Conservation (phyloP, 2,113 vertebrate genomes). For the Cyanistes caeruleus region DNA sequence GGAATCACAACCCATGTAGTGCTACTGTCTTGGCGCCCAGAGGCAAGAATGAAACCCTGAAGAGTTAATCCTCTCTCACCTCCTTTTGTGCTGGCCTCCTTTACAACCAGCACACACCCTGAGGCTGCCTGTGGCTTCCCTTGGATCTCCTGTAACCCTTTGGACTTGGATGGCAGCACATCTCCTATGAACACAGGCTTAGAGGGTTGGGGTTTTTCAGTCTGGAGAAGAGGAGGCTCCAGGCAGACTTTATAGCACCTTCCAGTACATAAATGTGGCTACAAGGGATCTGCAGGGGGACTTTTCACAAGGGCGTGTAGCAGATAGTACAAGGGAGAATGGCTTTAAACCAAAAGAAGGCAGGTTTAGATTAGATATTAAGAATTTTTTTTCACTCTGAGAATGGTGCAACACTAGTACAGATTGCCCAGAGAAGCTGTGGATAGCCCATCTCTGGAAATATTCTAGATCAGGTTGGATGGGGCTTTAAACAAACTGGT, state of each 20-base stretch:
- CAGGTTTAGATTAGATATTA: background rate
- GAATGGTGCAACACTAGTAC: background rate
- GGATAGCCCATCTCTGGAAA: background rate
- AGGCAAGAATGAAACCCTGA: background rate
- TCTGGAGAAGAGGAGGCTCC: background rate
- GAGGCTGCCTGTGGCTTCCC: background rate
- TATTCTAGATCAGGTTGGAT: background rate
- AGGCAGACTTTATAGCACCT: background rate
- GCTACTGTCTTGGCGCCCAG: background rate
- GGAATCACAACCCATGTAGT: rapidly evolving
- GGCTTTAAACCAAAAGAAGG: background rate
- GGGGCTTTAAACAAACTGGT: background rate
- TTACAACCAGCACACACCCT: background rate
- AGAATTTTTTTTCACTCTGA: background rate
- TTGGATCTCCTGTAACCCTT: background rate
- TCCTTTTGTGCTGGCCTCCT: background rate
- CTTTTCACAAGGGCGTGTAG: background rate
- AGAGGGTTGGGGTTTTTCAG: background rate
- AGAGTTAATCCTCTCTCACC: background rate
- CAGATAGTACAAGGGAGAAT: background rate
- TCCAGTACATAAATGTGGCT: background rate
- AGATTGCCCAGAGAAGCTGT: background rate
- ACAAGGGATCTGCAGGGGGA: background rate
- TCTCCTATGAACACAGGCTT: background rate
- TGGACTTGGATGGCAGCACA: background rate